Evolutionary conservation across 64 coral and sea anemone genomes (phyloP), one percentile per base, ranked within the genome.

Genomic region (Stichodactyla mertensii): DNA sequence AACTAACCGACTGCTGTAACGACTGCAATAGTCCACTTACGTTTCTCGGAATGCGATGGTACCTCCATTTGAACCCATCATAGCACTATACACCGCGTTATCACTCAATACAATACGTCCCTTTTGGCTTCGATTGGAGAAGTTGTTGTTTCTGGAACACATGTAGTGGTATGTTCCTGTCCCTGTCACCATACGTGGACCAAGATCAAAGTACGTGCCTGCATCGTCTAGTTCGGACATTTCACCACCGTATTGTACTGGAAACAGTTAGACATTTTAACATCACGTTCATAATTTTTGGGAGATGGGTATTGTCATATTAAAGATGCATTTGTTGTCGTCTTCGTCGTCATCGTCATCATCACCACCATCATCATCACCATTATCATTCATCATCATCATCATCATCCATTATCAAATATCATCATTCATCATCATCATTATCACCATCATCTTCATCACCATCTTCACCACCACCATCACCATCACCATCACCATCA

Each of bases 211-310:
- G 69, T 95, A 98, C 27, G 96, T 98, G 20, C 96, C 96, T 16
- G 96, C 96, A 69, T 98, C 96, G 23, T 98, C 96, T 12, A 98
- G 81, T 78, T 98, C 96, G 1, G 96, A 98, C 96, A 98, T 98
- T 83, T 98, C 96, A 51, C 96, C 96, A 27, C 96, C 89, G 74
- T 89, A 98, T 77, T 98, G 96, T 66, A 66, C 62, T 66, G 62
- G 18, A 2, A 45, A 45, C 36, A 45, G 36, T 45, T 45, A 45
- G 36, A 45, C 3, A 45, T 45, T 45, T 45, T 45, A 45, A 45
- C 36, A 45, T 45, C 36, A 45, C 36, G 36, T 45, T 45, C 36
- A 45, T 45, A 45, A 45, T 2, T 45, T 45, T 45, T 45, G 1
- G 36, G 36, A 45, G 36, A 3, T 4, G 36, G 36, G 36, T 2